Percentiles rank a stretch among this genome's conserved stretches.
Evolutionary conservation across 1,140 invertebrate genomes (phyloP).

Genomic region (Caligus rogercresseyi): DNA sequence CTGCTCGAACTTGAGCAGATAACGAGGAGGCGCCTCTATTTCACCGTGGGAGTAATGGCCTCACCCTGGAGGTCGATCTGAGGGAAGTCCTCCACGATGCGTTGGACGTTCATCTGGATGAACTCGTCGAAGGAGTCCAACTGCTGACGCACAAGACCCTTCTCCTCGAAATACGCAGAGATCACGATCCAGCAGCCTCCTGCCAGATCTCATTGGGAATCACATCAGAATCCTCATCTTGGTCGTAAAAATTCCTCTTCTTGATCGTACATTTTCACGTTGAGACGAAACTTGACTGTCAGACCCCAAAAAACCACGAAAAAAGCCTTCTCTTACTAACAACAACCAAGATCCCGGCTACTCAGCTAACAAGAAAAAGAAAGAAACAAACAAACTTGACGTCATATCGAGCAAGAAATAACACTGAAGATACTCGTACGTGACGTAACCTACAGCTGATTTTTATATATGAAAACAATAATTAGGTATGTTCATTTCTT

Average conservation of each 20-base stretch:
- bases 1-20: conserved; percentile 90
- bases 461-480: too few relatives aligned
- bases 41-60: conserved; percentile 76
- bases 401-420: too few relatives aligned
- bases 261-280: conserved; percentile 14
- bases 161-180: conserved; percentile 97
- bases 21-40: conserved; percentile 77
- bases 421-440: too few relatives aligned
- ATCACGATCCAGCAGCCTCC: conserved; percentile 99
- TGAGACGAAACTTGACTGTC: too few relatives aligned
- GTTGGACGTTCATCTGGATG: conserved; percentile 97
- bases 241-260: conserved; percentile 15
- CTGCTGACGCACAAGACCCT: conserved; percentile 94
- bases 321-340: too few relatives aligned
- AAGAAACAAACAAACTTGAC: too few relatives aligned
- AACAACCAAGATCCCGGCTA: too few relatives aligned
- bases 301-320: too few relatives aligned
- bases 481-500: too few relatives aligned
- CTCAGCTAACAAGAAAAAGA: too few relatives aligned
- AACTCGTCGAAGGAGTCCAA: conserved; percentile 99
- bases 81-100: conserved; percentile 95
- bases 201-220: conserved; percentile 91
- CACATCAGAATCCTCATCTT: conserved; percentile 51
- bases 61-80: conserved; percentile 92
- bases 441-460: too few relatives aligned